Evolutionary conservation across 2,113 vertebrate genomes (phyloP).

Genomic region (Okapia johnstoni): DNA sequence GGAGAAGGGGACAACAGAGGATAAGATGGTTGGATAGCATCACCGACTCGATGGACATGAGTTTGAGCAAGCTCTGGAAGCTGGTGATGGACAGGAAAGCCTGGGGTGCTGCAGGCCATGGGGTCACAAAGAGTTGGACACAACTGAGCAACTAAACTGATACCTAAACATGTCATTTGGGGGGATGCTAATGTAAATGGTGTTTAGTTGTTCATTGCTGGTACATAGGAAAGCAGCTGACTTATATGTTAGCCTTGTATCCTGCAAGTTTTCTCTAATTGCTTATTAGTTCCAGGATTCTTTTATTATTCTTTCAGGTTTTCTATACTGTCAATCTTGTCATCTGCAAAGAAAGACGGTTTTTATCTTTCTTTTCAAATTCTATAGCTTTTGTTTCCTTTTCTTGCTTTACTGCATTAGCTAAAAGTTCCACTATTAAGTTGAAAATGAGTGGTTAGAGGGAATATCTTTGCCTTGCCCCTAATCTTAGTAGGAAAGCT

Average conservation of each 20-base stretch:
- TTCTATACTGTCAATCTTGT: background rate
- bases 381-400: background rate
- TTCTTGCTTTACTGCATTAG: background rate
- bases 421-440: background rate
- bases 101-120: background rate
- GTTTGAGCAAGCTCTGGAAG: background rate
- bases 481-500: background rate
- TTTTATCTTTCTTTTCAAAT: background rate
- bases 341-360: background rate
- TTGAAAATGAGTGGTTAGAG: background rate
- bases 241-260: background rate
- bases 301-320: background rate
- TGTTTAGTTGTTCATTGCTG: background rate
- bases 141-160: background rate
- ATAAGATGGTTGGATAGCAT: background rate
- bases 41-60: background rate
- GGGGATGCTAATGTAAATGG: background rate
- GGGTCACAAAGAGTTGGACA: background rate
- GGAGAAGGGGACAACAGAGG: background rate
- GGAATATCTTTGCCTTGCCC: background rate
- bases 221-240: background rate
- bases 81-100: background rate
- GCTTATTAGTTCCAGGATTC: background rate
- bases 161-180: background rate
- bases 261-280: background rate